Conservation (phyloP, 2,888 invertebrate genomes). For the Tinea trinotella region DNA sequence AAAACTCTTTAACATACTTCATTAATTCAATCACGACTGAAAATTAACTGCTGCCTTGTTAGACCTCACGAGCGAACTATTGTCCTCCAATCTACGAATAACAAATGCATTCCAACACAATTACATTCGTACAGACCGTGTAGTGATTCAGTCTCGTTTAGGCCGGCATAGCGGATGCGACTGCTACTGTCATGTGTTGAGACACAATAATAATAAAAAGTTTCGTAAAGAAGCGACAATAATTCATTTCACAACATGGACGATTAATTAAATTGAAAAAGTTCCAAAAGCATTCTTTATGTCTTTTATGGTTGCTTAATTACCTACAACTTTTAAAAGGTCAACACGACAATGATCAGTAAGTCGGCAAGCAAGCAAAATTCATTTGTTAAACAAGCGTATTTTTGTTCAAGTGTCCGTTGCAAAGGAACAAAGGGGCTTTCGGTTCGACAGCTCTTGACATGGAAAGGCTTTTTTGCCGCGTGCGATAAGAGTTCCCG, state of each 20-base stretch:
- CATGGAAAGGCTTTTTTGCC: conserved; percentile 66
- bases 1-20: conserved; percentile 30
- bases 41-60: conserved; percentile 41
- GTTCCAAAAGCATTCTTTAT: neutral
- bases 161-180: no score
- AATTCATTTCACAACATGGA: neutral
- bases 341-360: neutral
- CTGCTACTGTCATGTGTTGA: no score
- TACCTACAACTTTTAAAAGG: neutral
- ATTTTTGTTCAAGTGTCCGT: conserved; percentile 9
- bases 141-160: no score
- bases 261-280: neutral
- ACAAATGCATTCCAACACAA: neutral
- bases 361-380: conserved; percentile 8
- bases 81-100: neutral
- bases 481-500: conserved; percentile 45
- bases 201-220: no score
- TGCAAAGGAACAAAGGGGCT: conserved; percentile 50
- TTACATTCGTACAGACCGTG: no score
- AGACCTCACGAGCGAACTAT: conserved; percentile 20
- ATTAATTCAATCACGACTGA: conserved; percentile 58
- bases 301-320: neutral
- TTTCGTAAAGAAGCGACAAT: neutral
- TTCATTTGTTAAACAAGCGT: conserved; percentile 18
- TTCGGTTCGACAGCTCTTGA: conserved; percentile 58